Evolutionary conservation across 2,113 vertebrate genomes (phyloP).

Genomic region (Clarias macrocephalus): DNA sequence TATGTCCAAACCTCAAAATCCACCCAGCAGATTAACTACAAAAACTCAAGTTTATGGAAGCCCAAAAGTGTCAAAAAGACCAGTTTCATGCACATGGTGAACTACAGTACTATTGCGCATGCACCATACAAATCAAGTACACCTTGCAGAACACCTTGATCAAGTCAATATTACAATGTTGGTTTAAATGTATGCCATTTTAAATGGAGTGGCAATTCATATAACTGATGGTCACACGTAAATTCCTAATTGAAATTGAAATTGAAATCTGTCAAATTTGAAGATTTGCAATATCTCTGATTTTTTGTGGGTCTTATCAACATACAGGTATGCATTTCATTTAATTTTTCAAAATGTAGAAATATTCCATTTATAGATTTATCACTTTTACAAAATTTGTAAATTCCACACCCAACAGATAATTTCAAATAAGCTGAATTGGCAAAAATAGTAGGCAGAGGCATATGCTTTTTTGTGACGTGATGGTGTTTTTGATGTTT

Average conservation of each 20-base stretch:
- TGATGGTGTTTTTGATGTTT: background rate
- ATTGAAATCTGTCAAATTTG: background rate
- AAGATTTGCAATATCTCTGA: background rate
- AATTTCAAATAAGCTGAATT: background rate
- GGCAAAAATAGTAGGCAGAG: background rate
- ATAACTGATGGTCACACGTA: background rate
- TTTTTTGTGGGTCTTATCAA: background rate
- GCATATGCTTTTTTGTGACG: background rate
- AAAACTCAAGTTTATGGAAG: background rate
- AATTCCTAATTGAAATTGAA: no score
- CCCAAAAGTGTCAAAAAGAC: background rate
- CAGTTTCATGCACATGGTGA: background rate
- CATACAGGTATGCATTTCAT: background rate
- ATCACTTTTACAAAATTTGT: background rate
- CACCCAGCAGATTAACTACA: background rate
- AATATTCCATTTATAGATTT: background rate
- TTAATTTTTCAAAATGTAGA: background rate
- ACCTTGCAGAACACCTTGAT: background rate
- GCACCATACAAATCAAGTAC: background rate
- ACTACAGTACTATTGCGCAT: background rate
- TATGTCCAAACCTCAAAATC: conserved; percentile 7
- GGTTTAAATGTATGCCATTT: background rate
- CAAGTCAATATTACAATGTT: background rate
- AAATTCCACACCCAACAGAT: background rate
- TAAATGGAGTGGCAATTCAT: background rate